phyloP scores from a whole-genome alignment of 2,888 invertebrate species.

The Drosophila buzzatii region DNA sequence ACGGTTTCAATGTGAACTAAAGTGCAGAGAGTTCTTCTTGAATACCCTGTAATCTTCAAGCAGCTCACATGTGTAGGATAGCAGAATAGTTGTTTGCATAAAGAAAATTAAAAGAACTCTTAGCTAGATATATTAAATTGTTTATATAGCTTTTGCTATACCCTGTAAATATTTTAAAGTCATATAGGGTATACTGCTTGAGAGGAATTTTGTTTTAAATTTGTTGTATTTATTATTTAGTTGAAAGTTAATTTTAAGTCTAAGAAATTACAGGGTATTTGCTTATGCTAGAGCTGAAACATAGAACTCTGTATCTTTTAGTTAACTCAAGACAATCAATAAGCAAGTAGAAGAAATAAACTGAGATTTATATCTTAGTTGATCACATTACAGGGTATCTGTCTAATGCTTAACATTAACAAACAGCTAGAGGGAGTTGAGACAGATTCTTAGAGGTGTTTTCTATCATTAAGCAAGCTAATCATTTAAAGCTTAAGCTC shows the following conservation, averaged over 20 bases:
- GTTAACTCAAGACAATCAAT: background rate
- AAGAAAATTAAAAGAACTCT: background rate
- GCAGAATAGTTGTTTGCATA: background rate
- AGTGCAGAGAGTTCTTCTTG: conserved; percentile 1
- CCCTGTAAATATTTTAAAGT: background rate
- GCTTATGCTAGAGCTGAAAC: background rate
- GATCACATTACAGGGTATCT: background rate
- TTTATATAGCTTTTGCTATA: background rate
- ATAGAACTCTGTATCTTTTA: background rate
- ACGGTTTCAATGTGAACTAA: conserved; percentile 34
- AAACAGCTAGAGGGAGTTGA: background rate
- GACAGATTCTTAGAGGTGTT: background rate
- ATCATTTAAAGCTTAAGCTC: background rate
- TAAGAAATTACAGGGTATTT: background rate
- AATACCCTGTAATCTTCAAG: conserved; percentile 5
- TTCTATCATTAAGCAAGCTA: background rate
- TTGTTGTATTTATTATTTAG: background rate
- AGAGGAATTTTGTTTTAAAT: background rate
- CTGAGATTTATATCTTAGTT: too few species aligned
- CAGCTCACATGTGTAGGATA: background rate
- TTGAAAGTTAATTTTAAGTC: too few species aligned
- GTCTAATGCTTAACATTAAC: too few species aligned
- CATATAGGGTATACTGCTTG: too few species aligned
- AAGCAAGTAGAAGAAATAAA: background rate
- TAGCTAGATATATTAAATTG: background rate